Conservation (phyloP, 2,797 vertebrate species). For the Hapalemur alaotrensis region DNA sequence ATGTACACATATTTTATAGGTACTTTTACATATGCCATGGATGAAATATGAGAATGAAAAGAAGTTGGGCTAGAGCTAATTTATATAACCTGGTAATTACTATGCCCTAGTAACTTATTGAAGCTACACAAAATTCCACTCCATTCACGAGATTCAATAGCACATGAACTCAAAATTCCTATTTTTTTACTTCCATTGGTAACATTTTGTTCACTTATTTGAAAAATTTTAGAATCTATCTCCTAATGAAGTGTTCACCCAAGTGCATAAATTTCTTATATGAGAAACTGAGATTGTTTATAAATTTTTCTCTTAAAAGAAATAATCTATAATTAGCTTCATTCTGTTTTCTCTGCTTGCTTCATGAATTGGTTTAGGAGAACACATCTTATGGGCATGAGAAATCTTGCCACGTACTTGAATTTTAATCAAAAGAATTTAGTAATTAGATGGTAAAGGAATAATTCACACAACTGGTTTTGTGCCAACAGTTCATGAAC, state of each 20-base stretch:
- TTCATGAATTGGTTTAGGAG: constrained; percentile 24
- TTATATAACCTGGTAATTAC: not conserved
- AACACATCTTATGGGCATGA: not conserved
- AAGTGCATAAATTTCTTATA: not conserved
- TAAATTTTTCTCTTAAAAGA: not conserved
- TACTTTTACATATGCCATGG: not conserved
- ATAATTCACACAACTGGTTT: constrained; percentile 20
- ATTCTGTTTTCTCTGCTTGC: constrained; percentile 49
- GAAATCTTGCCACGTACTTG: constrained; percentile 20
- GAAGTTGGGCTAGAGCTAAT: not conserved
- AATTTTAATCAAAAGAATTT: constrained; percentile 66
- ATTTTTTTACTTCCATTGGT: not conserved
- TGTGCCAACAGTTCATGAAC: constrained; percentile 12
- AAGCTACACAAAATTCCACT: not conserved
- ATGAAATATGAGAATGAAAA: not conserved
- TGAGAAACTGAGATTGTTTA: not conserved
- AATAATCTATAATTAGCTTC: not conserved
- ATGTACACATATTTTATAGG: not conserved
- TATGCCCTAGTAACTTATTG: not conserved
- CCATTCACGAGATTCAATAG: not conserved
- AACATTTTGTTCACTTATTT: not conserved
- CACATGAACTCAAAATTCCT: not conserved
- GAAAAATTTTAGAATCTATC: not conserved
- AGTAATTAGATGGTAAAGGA: constrained; percentile 29
- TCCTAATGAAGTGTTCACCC: not conserved